Base-by-base conservation (phyloP, 2,888 invertebrate species). In the Pterobdella sp. region DNA sequence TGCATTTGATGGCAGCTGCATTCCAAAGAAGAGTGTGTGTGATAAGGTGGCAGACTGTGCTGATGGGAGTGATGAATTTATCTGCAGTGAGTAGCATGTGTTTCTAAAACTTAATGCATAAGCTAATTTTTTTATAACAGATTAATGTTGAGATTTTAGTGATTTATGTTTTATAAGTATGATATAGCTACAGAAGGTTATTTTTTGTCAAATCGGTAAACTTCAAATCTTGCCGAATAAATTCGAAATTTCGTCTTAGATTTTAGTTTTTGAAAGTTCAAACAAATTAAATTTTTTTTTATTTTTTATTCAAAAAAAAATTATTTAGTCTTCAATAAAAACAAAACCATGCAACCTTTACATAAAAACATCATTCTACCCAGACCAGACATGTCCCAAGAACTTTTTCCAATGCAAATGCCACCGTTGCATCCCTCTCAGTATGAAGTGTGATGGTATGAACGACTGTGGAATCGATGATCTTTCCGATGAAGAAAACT, bases 381-480 rank as follows among this genome's bases (percentile, higher is more conserved):
- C 49, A 69, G 69, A 69, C 32, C 42, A 69, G 22, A 52, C 69
- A 1, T 69, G 69, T 49, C 69, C 69, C 1, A 52, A 32, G 0
- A n/a, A 29, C 34, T 74, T 72, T 63, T 67, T 72, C 49, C 29
- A 35, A n/a, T 74, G 74, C 31, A 49, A n/a, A 3, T 72, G 37
- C 31, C 37, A 10, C 14, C 52, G 72, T 14, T 77, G 76, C 70
- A 76, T 80, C 67, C 72, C 76, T 18, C 29, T 69, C 3, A 72
- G 63, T 1, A 71, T 76, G 65, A 34, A 72, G 35, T 76, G 76
- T 49, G 76, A 76, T 49, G 74, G 73, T 18, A 64, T 72, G 65
- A 49, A 36, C 63, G 76, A 76, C 56, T 76, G 76, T 69, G 74
- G 72, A 0, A 26, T 68, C 35, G 49, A 31, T 7, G 76, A 76